Evolutionary conservation across 1,140 invertebrate species (phyloP).

Genomic region (Pogonus chalceus): DNA sequence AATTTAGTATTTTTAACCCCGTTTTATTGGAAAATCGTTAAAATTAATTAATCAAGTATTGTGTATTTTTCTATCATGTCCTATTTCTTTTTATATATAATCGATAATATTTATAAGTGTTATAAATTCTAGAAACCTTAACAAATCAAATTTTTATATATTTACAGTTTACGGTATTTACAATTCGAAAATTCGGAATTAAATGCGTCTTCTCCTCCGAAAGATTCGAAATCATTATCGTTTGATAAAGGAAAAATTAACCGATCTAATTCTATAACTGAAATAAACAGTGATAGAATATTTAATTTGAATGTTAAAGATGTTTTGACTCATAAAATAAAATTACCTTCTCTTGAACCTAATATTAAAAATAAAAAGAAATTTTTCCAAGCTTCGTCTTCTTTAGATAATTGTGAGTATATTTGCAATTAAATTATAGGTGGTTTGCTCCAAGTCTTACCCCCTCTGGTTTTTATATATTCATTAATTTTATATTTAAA

Average conservation of each 20-base stretch:
- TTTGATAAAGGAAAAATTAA: not conserved
- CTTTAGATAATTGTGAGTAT: conserved; percentile 31
- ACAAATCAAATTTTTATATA: not conserved
- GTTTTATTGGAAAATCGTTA: no score
- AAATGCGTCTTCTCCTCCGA: conserved; percentile 11
- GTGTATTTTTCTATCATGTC: no score
- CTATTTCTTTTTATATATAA: no score
- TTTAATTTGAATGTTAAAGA: conserved; percentile 5
- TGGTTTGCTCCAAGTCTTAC: no score
- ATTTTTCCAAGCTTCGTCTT: conserved; percentile 28
- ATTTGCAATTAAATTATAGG: not conserved
- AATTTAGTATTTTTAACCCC: no score
- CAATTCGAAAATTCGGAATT: conserved; percentile 27
- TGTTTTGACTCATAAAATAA: conserved; percentile 7
- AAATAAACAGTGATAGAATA: conserved; percentile 9
- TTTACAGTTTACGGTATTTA: conserved; percentile 33
- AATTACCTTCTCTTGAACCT: conserved; percentile 7
- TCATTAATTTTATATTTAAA: no score
- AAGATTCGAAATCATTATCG: conserved; percentile 2
- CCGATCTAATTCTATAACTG: not conserved
- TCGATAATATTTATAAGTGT: no score
- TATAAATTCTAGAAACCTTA: no score
- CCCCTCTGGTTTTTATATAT: no score
- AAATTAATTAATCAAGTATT: no score
- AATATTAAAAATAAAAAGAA: conserved; percentile 20